Percentiles rank a stretch among this genome's conserved stretches.
Evolutionary conservation across 1,140 invertebrate species (phyloP).

Genomic region (Laupala kohalensis): DNA sequence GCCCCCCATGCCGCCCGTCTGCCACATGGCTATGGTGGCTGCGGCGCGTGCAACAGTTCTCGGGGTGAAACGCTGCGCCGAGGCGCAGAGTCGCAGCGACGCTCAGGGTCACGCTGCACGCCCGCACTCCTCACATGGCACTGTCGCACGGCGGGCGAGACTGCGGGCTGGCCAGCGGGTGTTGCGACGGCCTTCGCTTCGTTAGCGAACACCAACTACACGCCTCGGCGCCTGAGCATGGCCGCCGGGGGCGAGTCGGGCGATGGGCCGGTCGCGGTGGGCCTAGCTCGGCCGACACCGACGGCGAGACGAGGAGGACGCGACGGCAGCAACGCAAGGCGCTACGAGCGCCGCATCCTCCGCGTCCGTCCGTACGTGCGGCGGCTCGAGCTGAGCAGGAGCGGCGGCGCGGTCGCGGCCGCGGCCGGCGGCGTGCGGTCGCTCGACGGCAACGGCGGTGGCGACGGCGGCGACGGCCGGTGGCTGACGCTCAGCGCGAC

Average conservation of each 20-base stretch:
- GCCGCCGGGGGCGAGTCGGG: neutral
- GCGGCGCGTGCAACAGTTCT: neutral
- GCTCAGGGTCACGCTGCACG: neutral
- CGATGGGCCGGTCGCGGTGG: no score
- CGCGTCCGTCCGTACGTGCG: neutral
- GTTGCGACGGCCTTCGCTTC: neutral
- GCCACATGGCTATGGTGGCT: constrained; percentile 44
- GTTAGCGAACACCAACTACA: neutral
- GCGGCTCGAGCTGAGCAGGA: neutral
- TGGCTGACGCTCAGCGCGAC: no score
- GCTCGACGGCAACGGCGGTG: neutral
- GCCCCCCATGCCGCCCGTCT: constrained; percentile 60
- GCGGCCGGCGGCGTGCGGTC: neutral
- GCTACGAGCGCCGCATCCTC: neutral
- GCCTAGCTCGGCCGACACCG: no score
- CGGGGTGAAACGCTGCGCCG: neutral
- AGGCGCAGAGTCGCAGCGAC: neutral
- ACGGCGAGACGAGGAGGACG: neutral
- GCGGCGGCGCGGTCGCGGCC: neutral
- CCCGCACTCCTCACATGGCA: neutral
- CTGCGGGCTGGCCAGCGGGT: neutral
- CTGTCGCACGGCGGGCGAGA: neutral
- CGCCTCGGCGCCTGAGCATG: neutral
- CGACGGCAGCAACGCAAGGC: neutral
- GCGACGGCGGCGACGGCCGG: neutral